Conservation (phyloP, 2,888 invertebrate species). For the Metellina segmentata region DNA sequence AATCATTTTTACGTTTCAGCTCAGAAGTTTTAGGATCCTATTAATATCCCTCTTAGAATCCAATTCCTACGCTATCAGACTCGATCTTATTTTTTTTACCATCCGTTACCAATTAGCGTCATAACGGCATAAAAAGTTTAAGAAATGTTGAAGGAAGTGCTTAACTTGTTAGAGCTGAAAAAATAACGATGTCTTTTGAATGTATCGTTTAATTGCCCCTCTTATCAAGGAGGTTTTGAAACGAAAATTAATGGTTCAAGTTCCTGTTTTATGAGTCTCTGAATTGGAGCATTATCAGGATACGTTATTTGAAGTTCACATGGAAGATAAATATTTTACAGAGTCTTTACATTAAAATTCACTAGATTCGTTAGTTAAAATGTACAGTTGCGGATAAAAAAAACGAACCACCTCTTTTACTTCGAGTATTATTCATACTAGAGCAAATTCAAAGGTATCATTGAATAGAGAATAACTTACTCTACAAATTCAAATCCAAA, state of each 20-base stretch:
- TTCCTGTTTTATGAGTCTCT: neutral
- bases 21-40: neutral
- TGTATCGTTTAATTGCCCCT: conserved; percentile 21
- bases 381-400: too few species aligned
- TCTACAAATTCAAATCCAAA: too few species aligned
- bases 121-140: conserved; percentile 5
- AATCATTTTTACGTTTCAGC: neutral
- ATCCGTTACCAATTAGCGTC: conserved; percentile 25
- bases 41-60: neutral
- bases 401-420: too few species aligned
- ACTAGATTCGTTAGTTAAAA: too few species aligned
- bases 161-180: conserved; percentile 13
- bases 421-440: too few species aligned
- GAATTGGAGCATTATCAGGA: too few species aligned
- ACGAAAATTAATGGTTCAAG: neutral
- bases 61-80: neutral
- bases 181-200: conserved; percentile 26
- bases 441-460: too few species aligned
- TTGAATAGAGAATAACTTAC: too few species aligned
- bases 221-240: neutral
- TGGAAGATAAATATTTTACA: too few species aligned
- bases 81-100: conserved; percentile 24
- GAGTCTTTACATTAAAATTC: too few species aligned
- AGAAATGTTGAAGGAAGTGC: conserved; percentile 17
- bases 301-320: too few species aligned